These are phyloP conservation scores for cattle (Bos taurus) DNA, from an alignment of 2,113 vertebrate genomes.

Conservation along the genomic window DNA sequence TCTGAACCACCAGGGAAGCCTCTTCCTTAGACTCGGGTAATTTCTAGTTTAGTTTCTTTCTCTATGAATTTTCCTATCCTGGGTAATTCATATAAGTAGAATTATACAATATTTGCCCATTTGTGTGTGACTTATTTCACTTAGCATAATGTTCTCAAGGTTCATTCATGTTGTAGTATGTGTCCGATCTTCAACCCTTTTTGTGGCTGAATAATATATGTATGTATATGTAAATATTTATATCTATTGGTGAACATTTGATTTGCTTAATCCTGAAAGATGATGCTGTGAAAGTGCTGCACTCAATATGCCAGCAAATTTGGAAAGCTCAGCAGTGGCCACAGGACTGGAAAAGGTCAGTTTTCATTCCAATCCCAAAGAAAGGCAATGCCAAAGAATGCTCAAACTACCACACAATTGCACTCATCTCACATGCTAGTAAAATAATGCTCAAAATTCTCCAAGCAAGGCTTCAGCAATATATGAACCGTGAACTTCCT, in stretches of 20 bases:
- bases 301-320: no score
- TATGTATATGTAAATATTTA: background rate
- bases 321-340: no score
- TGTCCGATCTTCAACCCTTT: background rate
- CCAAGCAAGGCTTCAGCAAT: no score
- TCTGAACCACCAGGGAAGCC: background rate
- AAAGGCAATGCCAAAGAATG: no score
- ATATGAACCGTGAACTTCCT: no score
- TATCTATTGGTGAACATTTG: background rate
- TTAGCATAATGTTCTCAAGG: background rate
- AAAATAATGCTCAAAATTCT: no score
- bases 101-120: background rate
- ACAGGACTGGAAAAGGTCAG: no score
- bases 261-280: background rate
- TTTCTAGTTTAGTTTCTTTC: background rate
- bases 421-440: no score
- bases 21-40: background rate
- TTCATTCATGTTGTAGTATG: background rate
- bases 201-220: background rate
- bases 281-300: no score
- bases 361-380: no score
- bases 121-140: background rate
- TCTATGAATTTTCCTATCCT: background rate
- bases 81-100: background rate
- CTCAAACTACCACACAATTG: no score